Evolutionary conservation across 2,888 invertebrate species (phyloP).

Genomic region (Nomada ferruginata): DNA sequence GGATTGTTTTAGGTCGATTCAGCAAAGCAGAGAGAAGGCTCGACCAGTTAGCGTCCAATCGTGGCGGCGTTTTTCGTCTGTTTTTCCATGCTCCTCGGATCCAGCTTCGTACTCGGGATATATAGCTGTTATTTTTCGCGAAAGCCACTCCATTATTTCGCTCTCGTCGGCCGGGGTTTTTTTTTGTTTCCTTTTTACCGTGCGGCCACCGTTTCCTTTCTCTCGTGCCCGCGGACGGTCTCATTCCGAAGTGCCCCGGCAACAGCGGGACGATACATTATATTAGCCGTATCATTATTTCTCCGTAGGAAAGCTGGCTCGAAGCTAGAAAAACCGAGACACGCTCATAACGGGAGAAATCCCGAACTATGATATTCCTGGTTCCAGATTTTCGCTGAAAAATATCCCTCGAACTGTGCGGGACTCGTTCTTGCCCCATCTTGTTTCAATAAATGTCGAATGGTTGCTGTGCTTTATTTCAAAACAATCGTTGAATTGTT

Average conservation of each 20-base stretch:
- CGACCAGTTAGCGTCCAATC: slow-evolving; percentile 79
- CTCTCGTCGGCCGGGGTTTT: slow-evolving; percentile 59
- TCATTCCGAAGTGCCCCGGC: slow-evolving; percentile 76
- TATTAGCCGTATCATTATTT: slow-evolving; percentile 81
- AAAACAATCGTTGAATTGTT: too few relatives aligned
- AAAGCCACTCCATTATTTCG: slow-evolving; percentile 78
- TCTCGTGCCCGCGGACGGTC: slow-evolving; percentile 60
- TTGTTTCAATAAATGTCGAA: too few relatives aligned
- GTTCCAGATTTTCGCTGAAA: slow-evolving; percentile 43
- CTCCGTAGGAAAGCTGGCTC: slow-evolving; percentile 74
- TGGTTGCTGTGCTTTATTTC: too few relatives aligned
- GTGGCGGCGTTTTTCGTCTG: slow-evolving; percentile 74
- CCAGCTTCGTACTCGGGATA: slow-evolving; percentile 74
- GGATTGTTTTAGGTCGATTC: slow-evolving; percentile 65
- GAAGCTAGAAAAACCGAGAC: slow-evolving; percentile 74
- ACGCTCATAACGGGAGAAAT: slow-evolving; percentile 77
- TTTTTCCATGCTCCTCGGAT: slow-evolving; percentile 76
- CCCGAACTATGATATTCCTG: slow-evolving; percentile 59
- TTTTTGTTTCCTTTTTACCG: slow-evolving; percentile 26
- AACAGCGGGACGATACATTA: slow-evolving; percentile 80
- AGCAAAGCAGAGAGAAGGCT: slow-evolving; percentile 72
- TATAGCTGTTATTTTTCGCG: slow-evolving; percentile 81
- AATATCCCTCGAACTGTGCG: slow-evolving; percentile 30
- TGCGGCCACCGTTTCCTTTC: slow-evolving; percentile 56
- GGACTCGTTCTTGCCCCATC: slow-evolving; percentile 10